Percentiles rank a stretch among this genome's conserved stretches.
Conservation (phyloP, 2,113 vertebrate genomes). For the Hypocryptadius cinnamomeus region DNA sequence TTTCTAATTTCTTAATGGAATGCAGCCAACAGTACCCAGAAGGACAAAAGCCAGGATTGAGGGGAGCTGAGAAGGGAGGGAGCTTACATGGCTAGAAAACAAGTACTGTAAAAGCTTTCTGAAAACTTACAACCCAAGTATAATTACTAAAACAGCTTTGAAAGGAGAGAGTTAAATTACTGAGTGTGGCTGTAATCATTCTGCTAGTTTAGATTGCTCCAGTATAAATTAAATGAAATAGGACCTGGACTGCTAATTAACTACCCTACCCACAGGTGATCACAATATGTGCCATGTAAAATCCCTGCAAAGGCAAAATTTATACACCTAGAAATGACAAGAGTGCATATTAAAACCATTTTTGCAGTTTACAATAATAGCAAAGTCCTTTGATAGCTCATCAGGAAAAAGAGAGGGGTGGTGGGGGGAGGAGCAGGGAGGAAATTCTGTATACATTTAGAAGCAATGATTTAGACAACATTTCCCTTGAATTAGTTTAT, state of each 20-base stretch:
- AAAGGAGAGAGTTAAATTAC: slow-evolving; percentile 30
- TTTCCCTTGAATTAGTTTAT: slow-evolving; percentile 53
- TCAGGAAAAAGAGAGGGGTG: slow-evolving; percentile 39
- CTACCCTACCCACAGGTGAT: slow-evolving; percentile 66
- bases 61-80: background rate
- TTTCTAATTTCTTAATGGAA: slow-evolving; percentile 28
- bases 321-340: slow-evolving; percentile 31
- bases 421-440: background rate
- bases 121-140: slow-evolving; percentile 20
- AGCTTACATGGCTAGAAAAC: background rate
- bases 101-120: slow-evolving; percentile 1
- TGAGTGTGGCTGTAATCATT: slow-evolving; percentile 1
- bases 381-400: slow-evolving; percentile 54
- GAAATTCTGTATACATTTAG: slow-evolving; percentile 30
- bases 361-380: slow-evolving; percentile 51
- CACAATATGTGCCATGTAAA: slow-evolving; percentile 22
- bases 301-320: slow-evolving; percentile 35
- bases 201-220: slow-evolving; percentile 50
- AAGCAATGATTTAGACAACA: slow-evolving; percentile 32
- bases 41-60: background rate
- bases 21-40: background rate
- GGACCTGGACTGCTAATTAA: slow-evolving; percentile 64
- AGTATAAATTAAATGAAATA: slow-evolving; percentile 60
- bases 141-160: slow-evolving; percentile 60
- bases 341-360: slow-evolving; percentile 52